Conservation (phyloP, 2,113 vertebrate species). For the Orthonyx spaldingii region DNA sequence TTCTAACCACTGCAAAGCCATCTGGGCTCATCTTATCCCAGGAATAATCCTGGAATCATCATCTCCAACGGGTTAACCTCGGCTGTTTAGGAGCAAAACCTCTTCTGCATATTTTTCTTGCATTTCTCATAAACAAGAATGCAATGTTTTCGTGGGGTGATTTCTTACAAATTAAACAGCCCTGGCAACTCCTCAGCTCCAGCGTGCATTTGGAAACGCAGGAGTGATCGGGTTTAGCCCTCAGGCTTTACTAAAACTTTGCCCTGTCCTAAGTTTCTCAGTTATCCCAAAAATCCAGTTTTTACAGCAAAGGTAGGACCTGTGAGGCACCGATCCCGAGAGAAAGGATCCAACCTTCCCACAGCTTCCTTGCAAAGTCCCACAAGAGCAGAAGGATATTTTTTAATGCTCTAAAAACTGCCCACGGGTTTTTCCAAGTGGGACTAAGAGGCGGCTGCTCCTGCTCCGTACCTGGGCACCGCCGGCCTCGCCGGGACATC, state of each 20-base stretch:
- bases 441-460: background rate
- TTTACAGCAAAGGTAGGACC: background rate
- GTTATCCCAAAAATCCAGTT: background rate
- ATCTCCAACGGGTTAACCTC: conserved; percentile 11
- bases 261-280: background rate
- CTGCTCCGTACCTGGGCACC: background rate
- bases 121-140: conserved; percentile 13
- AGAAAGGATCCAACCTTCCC: background rate
- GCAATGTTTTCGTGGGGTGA: background rate
- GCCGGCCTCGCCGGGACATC: background rate
- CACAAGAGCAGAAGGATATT: background rate
- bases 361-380: background rate
- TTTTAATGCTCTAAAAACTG: background rate
- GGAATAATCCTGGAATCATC: background rate
- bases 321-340: accelerated
- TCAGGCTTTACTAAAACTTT: background rate
- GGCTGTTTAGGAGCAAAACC: background rate
- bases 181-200: background rate
- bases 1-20: background rate
- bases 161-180: conserved; percentile 1
- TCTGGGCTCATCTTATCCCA: background rate
- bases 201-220: background rate
- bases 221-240: background rate
- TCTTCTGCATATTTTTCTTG: background rate
- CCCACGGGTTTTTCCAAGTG: background rate